Base-by-base conservation (phyloP, 2,113 vertebrate species). In the Xiphophorus maculatus region DNA sequence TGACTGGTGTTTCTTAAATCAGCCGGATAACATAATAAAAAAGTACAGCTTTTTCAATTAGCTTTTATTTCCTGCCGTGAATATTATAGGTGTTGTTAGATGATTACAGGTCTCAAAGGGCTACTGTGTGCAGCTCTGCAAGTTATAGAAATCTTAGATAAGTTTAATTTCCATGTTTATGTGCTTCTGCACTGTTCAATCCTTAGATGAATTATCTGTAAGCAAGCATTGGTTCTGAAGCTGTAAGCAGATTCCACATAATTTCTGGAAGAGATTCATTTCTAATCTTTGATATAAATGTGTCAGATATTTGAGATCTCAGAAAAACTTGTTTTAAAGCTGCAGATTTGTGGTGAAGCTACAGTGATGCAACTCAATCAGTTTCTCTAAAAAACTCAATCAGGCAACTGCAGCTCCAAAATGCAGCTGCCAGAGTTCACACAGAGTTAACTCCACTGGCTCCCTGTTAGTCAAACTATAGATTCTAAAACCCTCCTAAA, bases 21-120 rank as follows among this genome's bases (percentile, higher is more conserved):
- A 9, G 61, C 70, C 11, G 48, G 76, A 74, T 79, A 86, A 75
- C 70, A 77, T 40, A 66, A 76, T 75, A 77, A 84, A 83, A 77
- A 79, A 37, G 5, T 65, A 72, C 77, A 70, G 77, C 42, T 58
- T 78, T 82, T 69, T 28, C 35, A 76, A 80, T 74, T 71, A 76
- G 72, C 0, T 14, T 70, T 67, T 72, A 65, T 73, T 74, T 72
- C 22, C 40, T 60, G 54, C 64, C 30, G 33, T 71, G 33, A 77
- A 62, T 71, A 62, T 69, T 65, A 11, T 13, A 66, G n/a, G 3
- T 63, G 32, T 51, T 40, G 63, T 37, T 62, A 66, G 64, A 68
- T 73, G 58, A 63, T 79, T 54, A 62, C 42, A 44, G n/a, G 69
- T 44, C 58, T 51, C 29, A 51, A 17, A 15, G 17, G 19, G 40